phyloP scores from a whole-genome alignment of 2,113 vertebrate genomes.

The Oreochromis tanganicae region DNA sequence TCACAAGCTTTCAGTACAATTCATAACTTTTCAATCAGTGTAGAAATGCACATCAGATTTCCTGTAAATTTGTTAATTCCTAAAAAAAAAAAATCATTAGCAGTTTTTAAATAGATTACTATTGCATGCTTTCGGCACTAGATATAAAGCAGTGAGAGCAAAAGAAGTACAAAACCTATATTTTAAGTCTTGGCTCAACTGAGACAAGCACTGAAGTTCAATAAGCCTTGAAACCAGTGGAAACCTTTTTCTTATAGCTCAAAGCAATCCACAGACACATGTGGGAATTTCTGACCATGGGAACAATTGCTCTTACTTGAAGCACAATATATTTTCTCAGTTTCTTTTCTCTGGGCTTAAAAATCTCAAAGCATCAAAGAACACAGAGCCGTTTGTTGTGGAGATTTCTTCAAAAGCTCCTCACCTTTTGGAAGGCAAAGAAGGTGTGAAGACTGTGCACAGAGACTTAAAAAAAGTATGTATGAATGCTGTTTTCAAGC shows the following conservation, averaged over 20 bases:
- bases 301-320: neutral
- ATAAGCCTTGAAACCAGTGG: neutral
- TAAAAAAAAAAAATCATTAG: neutral
- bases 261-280: neutral
- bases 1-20: neutral
- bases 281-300: neutral
- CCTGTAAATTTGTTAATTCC: neutral
- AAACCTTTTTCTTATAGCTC: neutral
- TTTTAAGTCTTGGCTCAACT: neutral
- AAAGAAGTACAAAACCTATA: neutral
- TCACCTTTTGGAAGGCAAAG: neutral
- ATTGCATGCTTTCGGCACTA: neutral
- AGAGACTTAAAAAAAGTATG: neutral
- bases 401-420: neutral
- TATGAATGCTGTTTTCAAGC: neutral
- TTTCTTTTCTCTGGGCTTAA: neutral
- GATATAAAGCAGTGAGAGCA: neutral
- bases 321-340: neutral
- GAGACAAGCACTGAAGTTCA: neutral
- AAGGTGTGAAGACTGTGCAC: neutral
- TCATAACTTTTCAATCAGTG: neutral
- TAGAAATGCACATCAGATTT: neutral
- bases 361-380: neutral
- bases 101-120: neutral
- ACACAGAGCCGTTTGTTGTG: neutral